Evolutionary conservation across 2,113 vertebrate species (phyloP).

Genomic region (Falco punctatus): DNA sequence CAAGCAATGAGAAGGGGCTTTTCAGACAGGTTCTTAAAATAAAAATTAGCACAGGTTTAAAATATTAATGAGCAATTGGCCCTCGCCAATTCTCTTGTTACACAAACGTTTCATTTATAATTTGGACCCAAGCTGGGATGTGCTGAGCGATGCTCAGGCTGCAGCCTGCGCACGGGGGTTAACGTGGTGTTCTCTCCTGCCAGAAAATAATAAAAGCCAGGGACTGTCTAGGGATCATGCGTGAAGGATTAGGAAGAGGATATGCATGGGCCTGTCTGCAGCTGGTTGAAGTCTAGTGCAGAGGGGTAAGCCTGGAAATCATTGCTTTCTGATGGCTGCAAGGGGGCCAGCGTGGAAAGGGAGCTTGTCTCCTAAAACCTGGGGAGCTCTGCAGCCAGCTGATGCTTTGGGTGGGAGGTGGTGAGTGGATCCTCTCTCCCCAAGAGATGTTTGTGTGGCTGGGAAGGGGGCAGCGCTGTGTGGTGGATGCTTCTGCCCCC

Average conservation of each 20-base stretch:
- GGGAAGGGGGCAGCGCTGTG: not conserved
- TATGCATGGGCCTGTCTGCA: constrained; percentile 48
- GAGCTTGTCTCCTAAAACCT: not conserved
- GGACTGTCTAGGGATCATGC: constrained; percentile 47
- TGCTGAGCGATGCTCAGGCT: constrained; percentile 55
- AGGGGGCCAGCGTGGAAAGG: not conserved
- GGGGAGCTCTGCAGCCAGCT: not conserved
- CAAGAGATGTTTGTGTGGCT: not conserved
- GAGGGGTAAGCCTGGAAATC: constrained; percentile 56
- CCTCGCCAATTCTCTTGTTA: not conserved
- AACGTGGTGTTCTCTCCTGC: constrained; percentile 40
- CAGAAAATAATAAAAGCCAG: constrained; percentile 72
- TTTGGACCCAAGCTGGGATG: not conserved
- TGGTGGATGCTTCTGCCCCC: not conserved
- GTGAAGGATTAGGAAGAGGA: constrained; percentile 62
- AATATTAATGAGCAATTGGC: not conserved
- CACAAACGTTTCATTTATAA: not conserved
- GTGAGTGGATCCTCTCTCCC: not conserved
- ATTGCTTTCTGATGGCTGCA: not conserved
- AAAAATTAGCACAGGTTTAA: constrained; percentile 13
- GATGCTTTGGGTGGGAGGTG: not conserved
- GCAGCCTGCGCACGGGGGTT: constrained; percentile 2
- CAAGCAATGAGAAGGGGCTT: not conserved
- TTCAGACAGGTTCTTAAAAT: not conserved
- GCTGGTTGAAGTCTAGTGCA: constrained; percentile 44